Evolutionary conservation across 1,140 invertebrate species (phyloP), one percentile per base, ranked within the genome.

Genomic region (Paraescarpia echinospica): DNA sequence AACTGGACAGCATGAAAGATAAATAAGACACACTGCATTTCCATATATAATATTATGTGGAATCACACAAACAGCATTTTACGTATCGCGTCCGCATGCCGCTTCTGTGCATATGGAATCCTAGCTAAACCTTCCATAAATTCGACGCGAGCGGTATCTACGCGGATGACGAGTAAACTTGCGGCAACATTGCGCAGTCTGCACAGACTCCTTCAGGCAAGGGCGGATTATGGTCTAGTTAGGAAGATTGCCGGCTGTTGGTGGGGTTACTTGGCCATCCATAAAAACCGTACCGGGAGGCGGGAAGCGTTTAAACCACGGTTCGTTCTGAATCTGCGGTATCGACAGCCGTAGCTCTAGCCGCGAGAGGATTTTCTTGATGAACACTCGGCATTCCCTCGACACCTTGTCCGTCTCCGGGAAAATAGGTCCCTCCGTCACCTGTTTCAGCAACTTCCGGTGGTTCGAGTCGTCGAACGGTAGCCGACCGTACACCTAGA

Each of bases 401-500:
- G 92, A 91, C 90, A 93, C 41, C 48, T 33, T 59, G 33, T 77
- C 77, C 33, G 90, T 48, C 33, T 33, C 31, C n/a, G 95, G 95
- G 93, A 95, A 95, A n/a, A 92, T 88, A 0, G 95, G 93, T 35
- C 92, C 92, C 18, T 93, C 92, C 31, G 94, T 94, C 31, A 95
- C 94, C 92, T 94, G 94, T 92, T 94, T 95, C 89, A 95, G 93
- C 31, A 95, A 92, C 88, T 93, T 94, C 88, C 94, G 95, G 91
- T 95, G 94, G 90, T 95, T 95, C 93, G 95, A 93, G 91, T 96
- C 98, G 94, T 98, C 98, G 94, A 98, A 98, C 0, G 98, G 98
- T 92, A 98, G 95, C 33, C 97, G 96, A 1, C 98, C 98, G 94
- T 97, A 98, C 1, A 98, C 97, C 97, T 98, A 0, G 97, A 77